A percentile compares a stretch with the other conserved stretches of the same genome.
phyloP scores from a whole-genome alignment of 2,888 invertebrate genomes.

The Toxonevra muliebris region DNA sequence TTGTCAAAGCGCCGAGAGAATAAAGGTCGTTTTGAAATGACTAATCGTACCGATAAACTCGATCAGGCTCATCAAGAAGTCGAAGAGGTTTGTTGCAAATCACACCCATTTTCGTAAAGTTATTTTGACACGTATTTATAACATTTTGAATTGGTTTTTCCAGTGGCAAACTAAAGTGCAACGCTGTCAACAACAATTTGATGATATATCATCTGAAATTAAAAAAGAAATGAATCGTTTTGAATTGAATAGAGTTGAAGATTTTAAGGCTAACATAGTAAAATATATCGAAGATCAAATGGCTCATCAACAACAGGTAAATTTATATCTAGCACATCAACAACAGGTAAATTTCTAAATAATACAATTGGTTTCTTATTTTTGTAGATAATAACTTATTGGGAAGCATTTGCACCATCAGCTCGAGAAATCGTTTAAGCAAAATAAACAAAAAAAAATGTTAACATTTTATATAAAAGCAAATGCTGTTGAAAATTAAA shows the following conservation, averaged over 20 bases:
- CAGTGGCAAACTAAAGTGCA: conserved; percentile 98
- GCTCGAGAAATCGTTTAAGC: conserved; percentile 89
- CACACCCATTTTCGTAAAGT: not conserved
- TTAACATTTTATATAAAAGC: not conserved
- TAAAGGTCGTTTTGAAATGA: conserved; percentile 90
- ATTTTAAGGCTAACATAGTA: conserved; percentile 89
- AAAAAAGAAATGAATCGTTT: conserved; percentile 94
- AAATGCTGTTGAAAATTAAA: conserved; percentile 21
- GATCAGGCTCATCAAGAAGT: conserved; percentile 91
- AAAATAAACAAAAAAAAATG: not conserved
- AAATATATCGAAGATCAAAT: conserved; percentile 93
- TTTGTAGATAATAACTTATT: conserved; percentile 58
- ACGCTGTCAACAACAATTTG: conserved; percentile 94
- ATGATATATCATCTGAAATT: conserved; percentile 92
- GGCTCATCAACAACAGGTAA: conserved; percentile 92
- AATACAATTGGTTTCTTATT: conserved; percentile 20
- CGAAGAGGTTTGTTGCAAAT: conserved; percentile 74
- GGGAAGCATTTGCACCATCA: conserved; percentile 97
- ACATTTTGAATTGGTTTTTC: conserved; percentile 31
- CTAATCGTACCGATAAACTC: conserved; percentile 88
- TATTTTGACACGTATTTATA: not conserved
- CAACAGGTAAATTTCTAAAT: conserved; percentile 2
- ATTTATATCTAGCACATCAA: too few species aligned
- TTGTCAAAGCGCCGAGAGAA: conserved; percentile 93
- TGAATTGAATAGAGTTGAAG: conserved; percentile 85